Percentiles rank a stretch among this genome's conserved stretches.
phyloP scores from a whole-genome alignment of 92 coral and sea anemone species.

The Pocillopora grandis region DNA sequence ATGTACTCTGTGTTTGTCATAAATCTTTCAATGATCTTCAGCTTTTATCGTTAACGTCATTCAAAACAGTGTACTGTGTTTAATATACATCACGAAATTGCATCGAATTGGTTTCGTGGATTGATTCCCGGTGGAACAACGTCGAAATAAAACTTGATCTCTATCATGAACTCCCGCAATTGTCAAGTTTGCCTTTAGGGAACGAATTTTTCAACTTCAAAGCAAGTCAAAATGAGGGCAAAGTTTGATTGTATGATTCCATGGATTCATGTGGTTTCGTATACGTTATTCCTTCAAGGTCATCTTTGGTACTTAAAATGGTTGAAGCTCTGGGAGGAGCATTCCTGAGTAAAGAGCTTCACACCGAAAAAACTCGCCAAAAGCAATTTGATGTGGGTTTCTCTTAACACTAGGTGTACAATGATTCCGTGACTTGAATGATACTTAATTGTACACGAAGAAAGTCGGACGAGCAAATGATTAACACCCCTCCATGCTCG shows the following conservation, averaged over 20 bases:
- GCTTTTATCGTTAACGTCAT: constrained; percentile 1
- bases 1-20: not conserved
- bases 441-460: constrained; percentile 5
- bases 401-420: not conserved
- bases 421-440: constrained; percentile 20
- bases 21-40: constrained; percentile 2
- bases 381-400: not conserved
- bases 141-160: not conserved
- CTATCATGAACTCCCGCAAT: not conserved
- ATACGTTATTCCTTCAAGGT: not conserved
- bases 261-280: not conserved
- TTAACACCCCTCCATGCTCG: constrained; percentile 2
- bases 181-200: not conserved
- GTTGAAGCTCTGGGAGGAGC: not conserved
- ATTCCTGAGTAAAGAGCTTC: not conserved
- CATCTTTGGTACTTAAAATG: not conserved
- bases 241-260: constrained; percentile 13
- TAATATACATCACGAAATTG: not conserved
- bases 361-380: not conserved
- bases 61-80: not conserved
- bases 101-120: not conserved
- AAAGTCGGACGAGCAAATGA: constrained; percentile 7
- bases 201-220: not conserved
- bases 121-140: constrained; percentile 3
- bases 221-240: not conserved